These are phyloP conservation scores for Umimayanthus kanabou DNA, from an alignment of 92 coral and sea anemone species.

Conservation along the genomic window DNA sequence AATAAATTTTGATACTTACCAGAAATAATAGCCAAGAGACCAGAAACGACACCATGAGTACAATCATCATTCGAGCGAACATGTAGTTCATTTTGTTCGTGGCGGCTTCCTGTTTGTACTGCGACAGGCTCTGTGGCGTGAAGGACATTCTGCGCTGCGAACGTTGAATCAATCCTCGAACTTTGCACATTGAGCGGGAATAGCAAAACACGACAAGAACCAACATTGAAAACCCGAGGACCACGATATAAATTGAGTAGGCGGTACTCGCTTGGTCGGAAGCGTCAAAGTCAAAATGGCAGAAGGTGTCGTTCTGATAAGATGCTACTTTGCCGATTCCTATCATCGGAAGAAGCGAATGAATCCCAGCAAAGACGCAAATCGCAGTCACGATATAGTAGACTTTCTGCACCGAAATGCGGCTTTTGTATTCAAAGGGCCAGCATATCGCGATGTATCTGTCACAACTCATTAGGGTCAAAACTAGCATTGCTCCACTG, in stretches of 20 bases:
- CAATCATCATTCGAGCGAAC: slow-evolving; percentile 72
- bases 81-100: slow-evolving; percentile 53
- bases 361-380: slow-evolving; percentile 46
- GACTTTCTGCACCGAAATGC: slow-evolving; percentile 44
- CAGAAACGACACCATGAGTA: slow-evolving; percentile 56
- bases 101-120: slow-evolving; percentile 35
- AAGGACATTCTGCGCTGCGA: slow-evolving; percentile 57
- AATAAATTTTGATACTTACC: slow-evolving; percentile 49
- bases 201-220: slow-evolving; percentile 57
- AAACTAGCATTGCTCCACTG: slow-evolving; percentile 63
- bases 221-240: slow-evolving; percentile 59
- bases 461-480: slow-evolving; percentile 64
- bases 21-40: slow-evolving; percentile 64
- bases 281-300: slow-evolving; percentile 63
- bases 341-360: slow-evolving; percentile 48
- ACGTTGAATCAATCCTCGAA: slow-evolving; percentile 52
- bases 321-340: slow-evolving; percentile 50
- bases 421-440: slow-evolving; percentile 57
- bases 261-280: slow-evolving; percentile 33
- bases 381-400: slow-evolving; percentile 40
- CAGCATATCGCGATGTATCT: slow-evolving; percentile 67
- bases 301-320: slow-evolving; percentile 48
- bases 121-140: slow-evolving; percentile 25
- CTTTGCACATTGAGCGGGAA: slow-evolving; percentile 59
- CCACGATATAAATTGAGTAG: slow-evolving; percentile 53